Conservation (phyloP, 1,140 invertebrate species). For the Drosophila elegans region DNA sequence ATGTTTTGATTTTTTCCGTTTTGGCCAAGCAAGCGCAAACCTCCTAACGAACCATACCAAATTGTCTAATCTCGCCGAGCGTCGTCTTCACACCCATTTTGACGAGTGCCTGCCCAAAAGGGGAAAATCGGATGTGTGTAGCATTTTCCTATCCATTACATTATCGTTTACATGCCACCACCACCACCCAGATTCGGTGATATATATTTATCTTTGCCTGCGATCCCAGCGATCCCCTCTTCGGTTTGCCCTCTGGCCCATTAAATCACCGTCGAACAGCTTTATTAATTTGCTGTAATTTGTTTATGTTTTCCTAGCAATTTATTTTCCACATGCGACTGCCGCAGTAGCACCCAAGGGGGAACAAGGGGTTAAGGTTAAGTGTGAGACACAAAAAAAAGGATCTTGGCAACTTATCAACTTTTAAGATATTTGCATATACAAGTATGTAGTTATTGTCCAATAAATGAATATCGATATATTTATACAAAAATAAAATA, state of each 20-base stretch:
- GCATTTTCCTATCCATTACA: conserved; percentile 51
- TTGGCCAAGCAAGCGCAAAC: conserved; percentile 30
- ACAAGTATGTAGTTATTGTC: too few relatives aligned
- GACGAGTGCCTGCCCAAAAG: conserved; percentile 43
- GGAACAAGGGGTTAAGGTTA: conserved; percentile 37
- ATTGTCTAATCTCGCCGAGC: conserved; percentile 69
- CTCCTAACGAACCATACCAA: conserved; percentile 74
- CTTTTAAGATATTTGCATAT: too few relatives aligned
- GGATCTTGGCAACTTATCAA: conserved; percentile 19
- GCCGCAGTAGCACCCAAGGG: conserved; percentile 14
- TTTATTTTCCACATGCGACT: conserved; percentile 47
- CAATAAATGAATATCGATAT: too few relatives aligned
- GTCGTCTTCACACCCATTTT: conserved; percentile 73
- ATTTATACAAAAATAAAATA: too few relatives aligned
- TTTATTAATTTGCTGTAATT: conserved; percentile 79
- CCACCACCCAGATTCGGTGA: conserved; percentile 19
- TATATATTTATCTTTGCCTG: not conserved
- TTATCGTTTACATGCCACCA: conserved; percentile 68
- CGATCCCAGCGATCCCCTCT: conserved; percentile 1
- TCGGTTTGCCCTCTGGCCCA: conserved; percentile 40
- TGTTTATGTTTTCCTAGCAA: conserved; percentile 77
- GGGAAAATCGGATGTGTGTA: conserved; percentile 4
- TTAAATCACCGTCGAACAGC: conserved; percentile 53
- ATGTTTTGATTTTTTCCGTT: conserved; percentile 77
- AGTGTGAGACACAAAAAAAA: conserved; percentile 1